Base-by-base conservation (phyloP, 2,888 invertebrate genomes). In the Drosophila fulvimacula region DNA sequence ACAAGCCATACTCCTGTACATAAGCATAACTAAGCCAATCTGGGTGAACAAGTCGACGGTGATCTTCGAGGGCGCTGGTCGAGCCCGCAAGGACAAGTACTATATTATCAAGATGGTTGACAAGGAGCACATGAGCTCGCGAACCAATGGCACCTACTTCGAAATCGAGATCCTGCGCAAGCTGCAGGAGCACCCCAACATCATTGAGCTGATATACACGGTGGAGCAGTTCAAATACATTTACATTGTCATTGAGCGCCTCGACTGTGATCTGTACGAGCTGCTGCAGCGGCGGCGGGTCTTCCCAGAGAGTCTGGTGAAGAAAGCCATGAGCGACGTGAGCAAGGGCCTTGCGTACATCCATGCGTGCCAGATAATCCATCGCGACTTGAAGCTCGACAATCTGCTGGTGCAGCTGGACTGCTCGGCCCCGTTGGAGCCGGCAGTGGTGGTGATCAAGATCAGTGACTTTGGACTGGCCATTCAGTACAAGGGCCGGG, bases 401-500 rank as follows among this genome's bases (percentile, higher is more conserved):
- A 77, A 73, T 41, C 39, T 73, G 4, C 32, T 70, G 19, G 62
- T 58, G 5, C 36, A 57, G 3, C 5, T 73, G 0, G 39, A 67
- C 13, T 2, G 2, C 6, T 13, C 24, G n/a, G 3, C 17, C 1
- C 1, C 21, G 0, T 3, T 41, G 0, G 41, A 62, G 4, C 19
- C 41, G 5, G 0, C 9, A 1, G 13, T 68, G 1, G 2, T 1
- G 0, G 48, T 34, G 0, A 46, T 66, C 0, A 78, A 78, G 46
- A 78, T 78, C 3, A 34, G 58, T 0, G 77, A 74, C 24, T 78
- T 78, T 36, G 71, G 78, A 1, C 30, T 74, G 44, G 71, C 74
- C 38, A 59, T 48, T 9, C 30, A 44, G 3, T 77, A 63, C 36
- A 7, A 36, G 5, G 78, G 63, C 0, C 32, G 32, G 0, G n/a